Conservation (phyloP, 2,113 vertebrate species). For the Cynocephalus volans region DNA sequence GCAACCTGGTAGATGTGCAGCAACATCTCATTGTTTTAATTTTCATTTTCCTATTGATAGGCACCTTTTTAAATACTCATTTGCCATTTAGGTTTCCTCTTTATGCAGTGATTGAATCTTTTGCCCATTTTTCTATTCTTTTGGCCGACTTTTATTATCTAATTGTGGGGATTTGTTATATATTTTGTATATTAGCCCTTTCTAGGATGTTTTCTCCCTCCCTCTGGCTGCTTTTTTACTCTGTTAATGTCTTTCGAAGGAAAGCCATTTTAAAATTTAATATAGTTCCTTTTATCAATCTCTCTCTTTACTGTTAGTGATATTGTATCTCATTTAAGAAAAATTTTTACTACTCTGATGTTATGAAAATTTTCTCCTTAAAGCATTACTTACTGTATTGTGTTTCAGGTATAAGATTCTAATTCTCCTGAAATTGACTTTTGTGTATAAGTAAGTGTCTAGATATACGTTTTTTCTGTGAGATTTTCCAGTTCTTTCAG, state of each 20-base stretch:
- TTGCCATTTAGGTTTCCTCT: conserved; percentile 48
- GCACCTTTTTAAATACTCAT: neutral
- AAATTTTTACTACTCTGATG: neutral
- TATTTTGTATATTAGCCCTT: conserved; percentile 30
- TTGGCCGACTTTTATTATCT: neutral
- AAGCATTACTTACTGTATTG: neutral
- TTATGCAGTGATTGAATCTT: neutral
- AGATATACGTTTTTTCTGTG: neutral
- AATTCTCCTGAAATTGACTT: neutral
- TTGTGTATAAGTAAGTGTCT: neutral
- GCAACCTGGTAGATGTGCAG: neutral
- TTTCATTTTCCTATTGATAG: conserved; percentile 28
- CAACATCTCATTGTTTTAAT: conserved; percentile 18
- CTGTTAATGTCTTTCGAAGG: conserved; percentile 9
- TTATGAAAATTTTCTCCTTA: neutral
- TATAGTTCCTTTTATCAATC: neutral
- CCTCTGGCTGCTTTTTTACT: neutral
- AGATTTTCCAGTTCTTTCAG: neutral
- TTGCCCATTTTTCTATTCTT: neutral
- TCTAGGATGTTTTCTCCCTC: conserved; percentile 1
- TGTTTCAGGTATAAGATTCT: neutral
- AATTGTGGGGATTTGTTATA: conserved; percentile 6
- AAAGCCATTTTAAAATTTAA: conserved; percentile 7
- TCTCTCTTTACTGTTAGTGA: neutral
- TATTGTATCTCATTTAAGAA: conserved; percentile 21